A percentile compares a stretch with the other conserved stretches of the same genome.
phyloP scores from a whole-genome alignment of 2,113 vertebrate genomes.

The Ictidomys tridecemlineatus region DNA sequence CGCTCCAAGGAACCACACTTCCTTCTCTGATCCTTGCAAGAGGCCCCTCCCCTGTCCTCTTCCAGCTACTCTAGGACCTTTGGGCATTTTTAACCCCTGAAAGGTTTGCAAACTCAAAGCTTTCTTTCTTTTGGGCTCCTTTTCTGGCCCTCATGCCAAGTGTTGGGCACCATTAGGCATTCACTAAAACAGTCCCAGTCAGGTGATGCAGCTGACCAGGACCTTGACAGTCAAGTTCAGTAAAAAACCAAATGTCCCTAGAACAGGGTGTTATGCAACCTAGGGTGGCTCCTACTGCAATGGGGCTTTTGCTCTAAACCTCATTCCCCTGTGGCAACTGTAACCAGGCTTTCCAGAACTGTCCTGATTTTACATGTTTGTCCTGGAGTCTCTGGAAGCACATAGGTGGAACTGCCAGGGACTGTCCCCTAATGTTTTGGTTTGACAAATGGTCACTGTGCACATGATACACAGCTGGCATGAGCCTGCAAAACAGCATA shows the following conservation, averaged over 20 bases:
- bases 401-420: conserved; percentile 25
- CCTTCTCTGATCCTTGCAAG: background rate
- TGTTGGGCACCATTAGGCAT: background rate
- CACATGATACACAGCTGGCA: conserved; percentile 3
- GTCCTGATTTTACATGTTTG: conserved; percentile 36
- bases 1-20: background rate
- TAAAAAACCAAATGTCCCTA: conserved; percentile 65
- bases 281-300: background rate
- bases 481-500: background rate
- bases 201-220: conserved; percentile 3
- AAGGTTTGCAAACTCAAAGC: background rate
- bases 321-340: conserved; percentile 24
- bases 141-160: background rate
- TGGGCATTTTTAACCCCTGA: background rate
- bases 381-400: conserved; percentile 66
- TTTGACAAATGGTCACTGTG: conserved; percentile 56
- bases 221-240: conserved; percentile 61
- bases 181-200: conserved; percentile 6
- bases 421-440: conserved; percentile 36
- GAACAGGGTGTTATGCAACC: conserved; percentile 18
- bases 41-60: background rate
- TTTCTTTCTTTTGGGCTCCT: conserved; percentile 12
- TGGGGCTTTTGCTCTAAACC: conserved; percentile 42
- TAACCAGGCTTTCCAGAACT: conserved; percentile 64
- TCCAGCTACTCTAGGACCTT: background rate